These are phyloP conservation scores for Cirrhinus mrigala DNA, from an alignment of 2,797 vertebrate genomes.

Conservation along the genomic window DNA sequence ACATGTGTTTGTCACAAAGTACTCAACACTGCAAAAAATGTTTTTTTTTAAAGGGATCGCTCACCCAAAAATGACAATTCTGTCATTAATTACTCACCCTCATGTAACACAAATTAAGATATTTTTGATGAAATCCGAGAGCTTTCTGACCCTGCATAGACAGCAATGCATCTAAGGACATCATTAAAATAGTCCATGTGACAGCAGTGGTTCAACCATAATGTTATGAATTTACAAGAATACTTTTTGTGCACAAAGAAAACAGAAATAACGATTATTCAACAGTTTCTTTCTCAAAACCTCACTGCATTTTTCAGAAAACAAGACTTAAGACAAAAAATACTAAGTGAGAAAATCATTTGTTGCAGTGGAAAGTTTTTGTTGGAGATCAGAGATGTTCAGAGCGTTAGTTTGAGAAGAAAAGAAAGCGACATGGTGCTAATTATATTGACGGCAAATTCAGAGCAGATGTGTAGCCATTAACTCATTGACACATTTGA, in stretches of 20 bases:
- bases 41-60: background rate
- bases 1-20: constrained; percentile 1
- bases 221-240: no score
- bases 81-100: no score
- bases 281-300: background rate
- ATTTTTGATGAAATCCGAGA: no score
- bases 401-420: constrained; percentile 15
- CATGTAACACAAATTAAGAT: no score
- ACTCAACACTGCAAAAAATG: background rate
- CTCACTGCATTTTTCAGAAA: background rate
- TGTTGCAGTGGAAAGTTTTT: background rate
- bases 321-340: background rate
- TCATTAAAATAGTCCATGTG: no score
- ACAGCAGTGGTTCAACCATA: no score
- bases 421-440: constrained; percentile 9
- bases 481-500: constrained; percentile 24
- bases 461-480: constrained; percentile 22
- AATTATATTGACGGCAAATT: constrained; percentile 23
- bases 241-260: no score
- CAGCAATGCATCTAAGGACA: no score
- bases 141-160: no score
- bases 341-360: background rate
- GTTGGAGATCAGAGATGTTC: background rate
- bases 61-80: no score
- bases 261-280: no score